phyloP scores from a whole-genome alignment of 2,797 vertebrate species.

The Ataeniobius toweri region DNA sequence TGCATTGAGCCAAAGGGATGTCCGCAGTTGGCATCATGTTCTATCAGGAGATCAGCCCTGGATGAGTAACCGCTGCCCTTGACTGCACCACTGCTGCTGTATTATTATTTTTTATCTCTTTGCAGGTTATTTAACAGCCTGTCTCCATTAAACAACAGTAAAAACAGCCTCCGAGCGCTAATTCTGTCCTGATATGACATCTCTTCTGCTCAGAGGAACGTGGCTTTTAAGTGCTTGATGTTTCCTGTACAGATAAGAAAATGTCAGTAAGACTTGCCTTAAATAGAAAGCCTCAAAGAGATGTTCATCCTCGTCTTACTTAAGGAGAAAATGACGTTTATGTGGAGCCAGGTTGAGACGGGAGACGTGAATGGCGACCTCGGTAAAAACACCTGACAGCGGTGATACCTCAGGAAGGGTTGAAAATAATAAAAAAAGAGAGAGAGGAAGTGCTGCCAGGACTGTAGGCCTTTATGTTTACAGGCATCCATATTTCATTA shows the following conservation, averaged over 20 bases:
- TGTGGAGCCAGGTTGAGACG: conserved; percentile 43
- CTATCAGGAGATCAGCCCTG: conserved; percentile 71
- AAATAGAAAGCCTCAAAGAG: conserved; percentile 18
- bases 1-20: conserved; percentile 66
- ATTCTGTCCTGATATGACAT: conserved; percentile 11
- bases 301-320: conserved; percentile 38
- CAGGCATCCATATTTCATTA: conserved; percentile 48
- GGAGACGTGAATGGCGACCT: conserved; percentile 44
- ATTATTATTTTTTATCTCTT: conserved; percentile 20
- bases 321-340: conserved; percentile 51
- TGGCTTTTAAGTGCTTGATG: background rate
- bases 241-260: conserved; percentile 1
- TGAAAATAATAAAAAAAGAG: conserved; percentile 4
- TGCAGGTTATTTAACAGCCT: conserved; percentile 68
- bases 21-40: conserved; percentile 69
- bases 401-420: conserved; percentile 40
- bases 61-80: conserved; percentile 72
- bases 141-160: conserved; percentile 39
- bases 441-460: conserved; percentile 10
- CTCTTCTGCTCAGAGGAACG: background rate
- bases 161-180: conserved; percentile 2
- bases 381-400: conserved; percentile 58
- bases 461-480: conserved; percentile 25
- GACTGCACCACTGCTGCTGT: conserved; percentile 63
- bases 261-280: conserved; percentile 6